A percentile compares a stretch with the other conserved stretches of the same genome.
Conservation (phyloP, 2,797 vertebrate species). For the Distichodus sexfasciatus region DNA sequence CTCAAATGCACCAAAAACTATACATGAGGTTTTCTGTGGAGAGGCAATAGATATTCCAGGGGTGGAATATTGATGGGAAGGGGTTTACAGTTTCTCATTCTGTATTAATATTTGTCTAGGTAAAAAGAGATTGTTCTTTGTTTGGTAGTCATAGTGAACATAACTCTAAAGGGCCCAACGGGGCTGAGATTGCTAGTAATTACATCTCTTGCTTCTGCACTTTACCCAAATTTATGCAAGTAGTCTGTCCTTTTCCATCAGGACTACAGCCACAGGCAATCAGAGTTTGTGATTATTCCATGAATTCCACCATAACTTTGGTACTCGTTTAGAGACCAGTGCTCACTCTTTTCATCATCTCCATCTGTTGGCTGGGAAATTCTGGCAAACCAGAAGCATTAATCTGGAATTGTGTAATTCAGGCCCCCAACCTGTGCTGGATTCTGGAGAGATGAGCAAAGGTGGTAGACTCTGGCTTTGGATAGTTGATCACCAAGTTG, state of each 20-base stretch:
- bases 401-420: too few relatives aligned
- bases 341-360: slow-evolving; percentile 45
- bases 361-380: slow-evolving; percentile 62
- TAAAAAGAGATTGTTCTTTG: neutral
- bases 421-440: slow-evolving; percentile 64
- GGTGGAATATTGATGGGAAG: slow-evolving; percentile 4
- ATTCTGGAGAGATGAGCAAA: slow-evolving; percentile 60
- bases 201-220: neutral
- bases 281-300: neutral
- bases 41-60: slow-evolving; percentile 16
- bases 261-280: neutral
- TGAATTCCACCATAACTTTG: neutral
- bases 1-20: slow-evolving; percentile 20
- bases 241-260: neutral
- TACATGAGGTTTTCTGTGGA: slow-evolving; percentile 6
- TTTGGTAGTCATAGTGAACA: neutral
- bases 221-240: neutral
- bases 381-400: slow-evolving; percentile 57
- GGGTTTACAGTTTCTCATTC: neutral
- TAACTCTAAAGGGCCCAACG: neutral
- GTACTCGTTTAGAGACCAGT: slow-evolving; percentile 25
- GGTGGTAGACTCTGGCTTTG: too few relatives aligned
- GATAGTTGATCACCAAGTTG: too few relatives aligned
- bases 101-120: neutral
- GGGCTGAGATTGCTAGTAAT: neutral